Evolutionary conservation across 64 coral and sea anemone species (phyloP).

Genomic region (Actinia equina): DNA sequence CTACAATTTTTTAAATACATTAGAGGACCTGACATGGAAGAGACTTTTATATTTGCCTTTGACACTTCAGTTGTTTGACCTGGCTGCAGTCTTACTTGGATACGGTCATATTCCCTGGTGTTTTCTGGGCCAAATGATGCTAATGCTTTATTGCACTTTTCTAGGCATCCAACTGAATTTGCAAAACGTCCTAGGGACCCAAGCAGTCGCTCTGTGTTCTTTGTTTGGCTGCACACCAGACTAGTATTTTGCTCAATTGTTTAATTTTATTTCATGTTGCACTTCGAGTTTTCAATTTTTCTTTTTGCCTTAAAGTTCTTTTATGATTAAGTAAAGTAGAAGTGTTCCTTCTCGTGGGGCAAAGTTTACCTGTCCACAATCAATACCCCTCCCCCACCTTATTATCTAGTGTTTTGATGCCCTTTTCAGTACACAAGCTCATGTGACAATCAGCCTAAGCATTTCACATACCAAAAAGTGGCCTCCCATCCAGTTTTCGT

Average conservation of each 20-base stretch:
- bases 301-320: not conserved
- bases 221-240: not conserved
- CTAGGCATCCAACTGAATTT: no score
- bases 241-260: not conserved
- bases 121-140: conserved; percentile 13
- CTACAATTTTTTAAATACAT: no score
- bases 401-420: not conserved
- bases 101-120: not conserved
- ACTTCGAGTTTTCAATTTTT: not conserved
- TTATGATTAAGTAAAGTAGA: no score
- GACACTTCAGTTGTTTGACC: conserved; percentile 12
- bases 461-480: no score
- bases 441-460: not conserved
- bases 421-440: not conserved
- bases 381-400: not conserved
- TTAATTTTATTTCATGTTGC: not conserved
- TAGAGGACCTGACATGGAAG: conserved; percentile 3
- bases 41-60: conserved; percentile 5
- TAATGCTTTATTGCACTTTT: no score
- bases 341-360: no score
- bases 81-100: not conserved
- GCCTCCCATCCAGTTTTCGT: no score
- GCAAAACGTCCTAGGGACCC: no score
- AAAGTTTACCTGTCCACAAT: no score
- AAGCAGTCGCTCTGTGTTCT: no score